Percentiles rank a stretch among this genome's conserved stretches.
phyloP scores from a whole-genome alignment of 2,113 vertebrate species.

The Dicerorhinus sumatrensis region DNA sequence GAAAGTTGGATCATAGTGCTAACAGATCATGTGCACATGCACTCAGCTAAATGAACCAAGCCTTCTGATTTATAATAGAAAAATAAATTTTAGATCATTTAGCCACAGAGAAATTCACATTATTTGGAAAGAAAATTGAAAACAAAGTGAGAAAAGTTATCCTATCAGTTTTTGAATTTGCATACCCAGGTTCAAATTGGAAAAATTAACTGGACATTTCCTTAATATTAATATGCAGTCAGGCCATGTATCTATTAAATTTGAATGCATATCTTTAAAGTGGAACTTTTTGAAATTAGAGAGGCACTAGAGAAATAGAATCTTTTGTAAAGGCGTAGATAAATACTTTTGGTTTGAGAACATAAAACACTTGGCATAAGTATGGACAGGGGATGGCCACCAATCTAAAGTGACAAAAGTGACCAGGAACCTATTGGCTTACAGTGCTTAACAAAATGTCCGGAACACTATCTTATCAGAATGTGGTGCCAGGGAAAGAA shows the following conservation, averaged over 20 bases:
- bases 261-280: background rate
- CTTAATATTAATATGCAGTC: background rate
- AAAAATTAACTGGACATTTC: background rate
- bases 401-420: background rate
- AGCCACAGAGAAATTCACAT: background rate
- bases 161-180: background rate
- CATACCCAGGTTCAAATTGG: background rate
- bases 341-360: background rate
- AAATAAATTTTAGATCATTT: slow-evolving; percentile 24
- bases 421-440: background rate
- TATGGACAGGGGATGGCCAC: background rate
- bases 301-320: background rate
- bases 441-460: background rate
- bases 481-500: background rate
- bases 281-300: background rate
- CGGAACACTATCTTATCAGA: background rate
- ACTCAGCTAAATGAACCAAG: slow-evolving; percentile 37
- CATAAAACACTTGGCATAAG: background rate
- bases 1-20: background rate
- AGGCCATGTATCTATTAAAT: background rate
- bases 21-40: background rate
- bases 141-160: background rate
- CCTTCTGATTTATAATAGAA: slow-evolving; percentile 16
- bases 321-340: background rate
- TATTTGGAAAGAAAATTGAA: slow-evolving; percentile 1